These are phyloP conservation scores for Eulemur macaco DNA, from an alignment of 2,113 vertebrate species.

Conservation along the genomic window DNA sequence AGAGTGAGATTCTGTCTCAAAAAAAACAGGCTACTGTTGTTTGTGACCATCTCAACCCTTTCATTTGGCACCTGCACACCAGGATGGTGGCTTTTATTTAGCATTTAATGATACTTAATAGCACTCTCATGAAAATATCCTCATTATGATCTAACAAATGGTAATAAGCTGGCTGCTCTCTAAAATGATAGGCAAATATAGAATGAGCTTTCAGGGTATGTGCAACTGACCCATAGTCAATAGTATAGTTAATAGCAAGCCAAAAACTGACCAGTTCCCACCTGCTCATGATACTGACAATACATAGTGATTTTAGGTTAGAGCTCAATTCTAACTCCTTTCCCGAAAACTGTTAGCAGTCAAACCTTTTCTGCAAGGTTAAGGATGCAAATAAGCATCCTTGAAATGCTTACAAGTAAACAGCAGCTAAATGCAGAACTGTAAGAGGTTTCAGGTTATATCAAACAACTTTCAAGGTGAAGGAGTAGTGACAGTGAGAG, in stretches of 20 bases:
- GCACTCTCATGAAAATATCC: conserved; percentile 14
- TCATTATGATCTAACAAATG: conserved; percentile 44
- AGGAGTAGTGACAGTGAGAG: conserved; percentile 72
- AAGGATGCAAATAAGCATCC: conserved; percentile 5
- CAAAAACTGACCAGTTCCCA: background rate
- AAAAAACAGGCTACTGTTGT: background rate
- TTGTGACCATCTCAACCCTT: conserved; percentile 15
- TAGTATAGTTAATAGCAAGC: background rate
- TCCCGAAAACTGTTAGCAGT: conserved; percentile 21
- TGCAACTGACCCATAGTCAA: background rate
- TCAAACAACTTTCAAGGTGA: background rate
- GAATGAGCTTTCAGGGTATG: conserved; percentile 10
- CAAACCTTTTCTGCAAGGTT: conserved; percentile 13
- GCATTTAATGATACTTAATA: conserved; percentile 32
- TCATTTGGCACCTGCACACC: background rate
- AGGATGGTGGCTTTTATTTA: conserved; percentile 22
- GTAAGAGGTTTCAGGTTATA: background rate
- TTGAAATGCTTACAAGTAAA: conserved; percentile 26
- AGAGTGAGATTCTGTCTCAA: too few species aligned
- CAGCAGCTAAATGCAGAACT: conserved; percentile 37
- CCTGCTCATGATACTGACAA: background rate
- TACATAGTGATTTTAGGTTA: conserved; percentile 23
- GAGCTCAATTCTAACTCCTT: conserved; percentile 25
- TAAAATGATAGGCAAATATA: conserved; percentile 36
- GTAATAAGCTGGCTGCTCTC: background rate